Conservation (phyloP, 2,113 vertebrate genomes). For the Helogale parvula region DNA sequence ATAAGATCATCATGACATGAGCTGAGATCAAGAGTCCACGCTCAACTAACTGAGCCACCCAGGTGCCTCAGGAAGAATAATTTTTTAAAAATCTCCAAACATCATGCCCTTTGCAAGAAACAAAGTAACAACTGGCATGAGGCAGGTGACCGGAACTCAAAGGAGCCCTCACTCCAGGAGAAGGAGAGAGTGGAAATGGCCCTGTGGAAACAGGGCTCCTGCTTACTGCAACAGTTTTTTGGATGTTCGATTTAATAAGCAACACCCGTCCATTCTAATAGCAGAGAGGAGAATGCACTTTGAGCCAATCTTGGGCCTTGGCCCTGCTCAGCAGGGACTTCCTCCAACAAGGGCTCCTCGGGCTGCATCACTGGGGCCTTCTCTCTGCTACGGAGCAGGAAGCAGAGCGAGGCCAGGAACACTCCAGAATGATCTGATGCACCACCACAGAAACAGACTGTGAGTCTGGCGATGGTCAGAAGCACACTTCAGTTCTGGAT, state of each 20-base stretch:
- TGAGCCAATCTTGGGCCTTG: neutral
- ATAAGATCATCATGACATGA: neutral
- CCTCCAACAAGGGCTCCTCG: neutral
- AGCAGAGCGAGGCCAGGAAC: rapidly evolving
- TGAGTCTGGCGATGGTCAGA: neutral
- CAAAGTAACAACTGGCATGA: neutral
- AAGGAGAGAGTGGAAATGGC: neutral
- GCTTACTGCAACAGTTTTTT: neutral
- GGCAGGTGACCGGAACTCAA: neutral
- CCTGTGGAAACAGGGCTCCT: neutral
- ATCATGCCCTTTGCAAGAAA: neutral
- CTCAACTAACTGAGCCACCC: neutral
- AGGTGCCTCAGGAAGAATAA: neutral
- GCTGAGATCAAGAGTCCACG: neutral
- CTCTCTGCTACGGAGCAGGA: neutral
- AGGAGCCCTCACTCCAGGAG: neutral
- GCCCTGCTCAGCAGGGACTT: rapidly evolving
- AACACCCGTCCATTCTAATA: too few relatives aligned
- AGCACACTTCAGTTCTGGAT: neutral
- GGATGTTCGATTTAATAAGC: neutral
- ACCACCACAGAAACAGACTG: rapidly evolving
- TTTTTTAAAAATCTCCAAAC: neutral
- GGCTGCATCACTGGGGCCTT: rapidly evolving
- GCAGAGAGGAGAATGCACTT: neutral
- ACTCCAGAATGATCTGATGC: neutral